Conservation (phyloP, 1,140 invertebrate genomes). For the Heterodera schachtii region DNA sequence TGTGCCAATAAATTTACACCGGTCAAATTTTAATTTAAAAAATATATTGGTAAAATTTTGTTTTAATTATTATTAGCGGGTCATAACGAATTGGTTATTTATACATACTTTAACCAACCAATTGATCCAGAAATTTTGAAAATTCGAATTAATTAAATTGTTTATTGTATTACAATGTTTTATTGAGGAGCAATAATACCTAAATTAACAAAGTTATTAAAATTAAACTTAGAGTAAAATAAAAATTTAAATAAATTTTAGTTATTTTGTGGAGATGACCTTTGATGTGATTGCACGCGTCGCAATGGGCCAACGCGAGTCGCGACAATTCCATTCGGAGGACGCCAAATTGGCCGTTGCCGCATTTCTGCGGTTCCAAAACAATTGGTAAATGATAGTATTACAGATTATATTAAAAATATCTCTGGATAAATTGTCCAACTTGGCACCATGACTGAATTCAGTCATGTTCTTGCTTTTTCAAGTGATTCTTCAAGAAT, state of each 20-base stretch:
- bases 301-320: constrained; percentile 52
- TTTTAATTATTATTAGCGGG: too few species aligned
- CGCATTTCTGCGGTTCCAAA: constrained; percentile 8
- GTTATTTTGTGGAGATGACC: constrained; percentile 52
- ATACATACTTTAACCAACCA: too few species aligned
- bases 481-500: too few species aligned
- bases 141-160: constrained; percentile 20
- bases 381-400: neutral
- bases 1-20: constrained; percentile 40
- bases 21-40: constrained; percentile 23
- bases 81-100: too few species aligned
- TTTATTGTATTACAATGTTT: neutral
- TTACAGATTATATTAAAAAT: neutral
- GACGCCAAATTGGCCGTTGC: constrained; percentile 7
- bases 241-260: constrained; percentile 17
- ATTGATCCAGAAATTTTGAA: constrained; percentile 1
- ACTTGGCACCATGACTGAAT: too few species aligned
- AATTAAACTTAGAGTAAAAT: too few species aligned
- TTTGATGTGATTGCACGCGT: constrained; percentile 52
- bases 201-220: too few species aligned
- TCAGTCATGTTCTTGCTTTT: too few species aligned
- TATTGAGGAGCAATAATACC: too few species aligned
- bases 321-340: constrained; percentile 50
- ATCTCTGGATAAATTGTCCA: too few species aligned
- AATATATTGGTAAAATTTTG: neutral